Percentiles rank a stretch among this genome's conserved stretches.
These are phyloP conservation scores for Trogon surrucura DNA, from an alignment of 2,113 vertebrate genomes.

Conservation along the genomic window DNA sequence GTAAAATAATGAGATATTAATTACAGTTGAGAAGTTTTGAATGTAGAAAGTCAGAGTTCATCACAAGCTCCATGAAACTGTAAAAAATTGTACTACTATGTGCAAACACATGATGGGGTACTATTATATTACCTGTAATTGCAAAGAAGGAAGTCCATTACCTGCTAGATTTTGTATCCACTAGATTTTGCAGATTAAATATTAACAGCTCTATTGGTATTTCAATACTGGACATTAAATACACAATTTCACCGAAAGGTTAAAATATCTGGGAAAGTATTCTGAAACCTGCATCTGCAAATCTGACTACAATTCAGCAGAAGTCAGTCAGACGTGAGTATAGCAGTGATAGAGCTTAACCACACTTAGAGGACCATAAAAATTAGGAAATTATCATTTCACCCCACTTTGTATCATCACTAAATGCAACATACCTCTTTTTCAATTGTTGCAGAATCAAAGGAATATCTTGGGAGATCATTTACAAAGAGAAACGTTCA, in stretches of 20 bases:
- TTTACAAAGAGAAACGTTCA: not conserved
- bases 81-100: not conserved
- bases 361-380: not conserved
- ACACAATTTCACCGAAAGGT: not conserved
- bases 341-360: not conserved
- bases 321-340: not conserved
- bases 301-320: not conserved
- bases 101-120: not conserved
- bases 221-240: not conserved
- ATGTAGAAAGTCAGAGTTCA: not conserved
- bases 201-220: not conserved
- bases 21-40: not conserved
- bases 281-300: not conserved
- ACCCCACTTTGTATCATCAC: not conserved
- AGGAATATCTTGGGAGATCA: not conserved
- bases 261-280: not conserved
- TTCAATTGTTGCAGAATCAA: not conserved
- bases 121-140: not conserved
- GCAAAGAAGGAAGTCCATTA: not conserved
- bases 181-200: not conserved
- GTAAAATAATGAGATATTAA: not conserved
- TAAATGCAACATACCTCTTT: not conserved
- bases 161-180: not conserved
- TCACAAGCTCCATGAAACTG: not conserved
- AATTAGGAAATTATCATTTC: not conserved